Base-by-base conservation (phyloP, 2,113 vertebrate genomes). In the Strix aluco region DNA sequence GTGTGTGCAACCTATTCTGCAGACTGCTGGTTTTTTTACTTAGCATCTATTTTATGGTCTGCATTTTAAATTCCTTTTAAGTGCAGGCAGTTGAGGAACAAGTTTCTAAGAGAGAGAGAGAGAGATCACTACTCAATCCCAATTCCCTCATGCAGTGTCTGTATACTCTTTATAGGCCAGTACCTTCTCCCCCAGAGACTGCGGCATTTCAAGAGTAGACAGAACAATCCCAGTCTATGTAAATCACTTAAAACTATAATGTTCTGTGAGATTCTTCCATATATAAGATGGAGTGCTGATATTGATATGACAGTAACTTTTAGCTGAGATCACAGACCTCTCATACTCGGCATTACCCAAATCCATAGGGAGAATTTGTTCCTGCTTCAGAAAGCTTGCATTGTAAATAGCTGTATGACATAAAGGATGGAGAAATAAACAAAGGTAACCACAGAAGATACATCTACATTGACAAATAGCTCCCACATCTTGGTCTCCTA, bases 31-130 rank as follows among this genome's bases (percentile, higher is more conserved):
- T 86, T 96, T 96, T 92, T 90, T 92, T 86, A 88, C 87, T 96
- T 95, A 93, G 73, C 91, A 84, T 95, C 71, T 95, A 67, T 92
- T 97, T 96, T 96, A 94, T 66, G 65, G 84, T 44, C 90, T 93
- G 95, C 81, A 91, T 97, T 97, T 97, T 96, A 94, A 96, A 94
- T 86, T 93, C 72, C 59, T 97, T 79, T 79, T 96, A 95, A 97
- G 96, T 96, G 90, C 95, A 92, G 58, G 93, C 85, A 81, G 95
- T 88, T 96, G 96, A 93, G 69, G 93, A 95, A 84, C 79, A 95
- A 80, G 71, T 86, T 96, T 95, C 73, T 72, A 69, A 61, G 89
- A 38, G 70, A 44, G 82, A 55, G 65, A 61, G 78, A 52, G 49
- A 65, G 36, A 89, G 49, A 88, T 80, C 74, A 61, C 85, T 67